These are phyloP conservation scores for Lathronympha strigana DNA, from an alignment of 2,888 invertebrate genomes.

Conservation along the genomic window DNA sequence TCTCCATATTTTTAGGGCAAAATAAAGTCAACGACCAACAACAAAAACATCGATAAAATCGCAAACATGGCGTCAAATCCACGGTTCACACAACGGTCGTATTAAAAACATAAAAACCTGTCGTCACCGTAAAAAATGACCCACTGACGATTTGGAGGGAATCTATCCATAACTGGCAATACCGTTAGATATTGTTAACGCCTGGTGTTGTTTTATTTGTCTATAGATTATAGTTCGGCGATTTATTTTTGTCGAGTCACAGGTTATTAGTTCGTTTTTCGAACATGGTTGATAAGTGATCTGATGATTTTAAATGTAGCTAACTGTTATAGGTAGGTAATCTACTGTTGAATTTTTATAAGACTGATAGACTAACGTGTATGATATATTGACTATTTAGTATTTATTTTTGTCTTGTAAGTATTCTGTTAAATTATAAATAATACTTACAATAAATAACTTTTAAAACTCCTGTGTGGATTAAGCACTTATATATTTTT, in stretches of 20 bases:
- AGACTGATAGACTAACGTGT: too few relatives aligned
- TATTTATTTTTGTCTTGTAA: too few relatives aligned
- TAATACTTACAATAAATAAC: too few relatives aligned
- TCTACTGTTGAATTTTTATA: too few relatives aligned
- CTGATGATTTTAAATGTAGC: too few relatives aligned
- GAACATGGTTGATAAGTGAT: not conserved
- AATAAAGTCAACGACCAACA: slow-evolving; percentile 52
- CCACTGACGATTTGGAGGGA: slow-evolving; percentile 74
- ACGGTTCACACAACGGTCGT: slow-evolving; percentile 63
- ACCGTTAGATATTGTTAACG: slow-evolving; percentile 63
- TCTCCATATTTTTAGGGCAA: slow-evolving; percentile 19
- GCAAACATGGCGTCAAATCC: slow-evolving; percentile 54
- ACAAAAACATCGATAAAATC: slow-evolving; percentile 62
- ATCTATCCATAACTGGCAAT: slow-evolving; percentile 57
- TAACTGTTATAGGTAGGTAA: too few relatives aligned
- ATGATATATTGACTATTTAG: too few relatives aligned
- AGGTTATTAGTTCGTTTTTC: slow-evolving; percentile 8
- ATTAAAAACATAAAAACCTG: slow-evolving; percentile 66
- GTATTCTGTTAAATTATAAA: too few relatives aligned
- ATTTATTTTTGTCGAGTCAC: slow-evolving; percentile 22
- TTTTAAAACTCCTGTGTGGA: too few relatives aligned
- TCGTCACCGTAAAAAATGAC: slow-evolving; percentile 68
- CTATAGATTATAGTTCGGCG: slow-evolving; percentile 16
- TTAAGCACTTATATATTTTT: too few relatives aligned
- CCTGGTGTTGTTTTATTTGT: slow-evolving; percentile 61